A percentile compares a stretch with the other conserved stretches of the same genome.
phyloP scores from a whole-genome alignment of 2,113 vertebrate genomes.

The Elephas maximus region DNA sequence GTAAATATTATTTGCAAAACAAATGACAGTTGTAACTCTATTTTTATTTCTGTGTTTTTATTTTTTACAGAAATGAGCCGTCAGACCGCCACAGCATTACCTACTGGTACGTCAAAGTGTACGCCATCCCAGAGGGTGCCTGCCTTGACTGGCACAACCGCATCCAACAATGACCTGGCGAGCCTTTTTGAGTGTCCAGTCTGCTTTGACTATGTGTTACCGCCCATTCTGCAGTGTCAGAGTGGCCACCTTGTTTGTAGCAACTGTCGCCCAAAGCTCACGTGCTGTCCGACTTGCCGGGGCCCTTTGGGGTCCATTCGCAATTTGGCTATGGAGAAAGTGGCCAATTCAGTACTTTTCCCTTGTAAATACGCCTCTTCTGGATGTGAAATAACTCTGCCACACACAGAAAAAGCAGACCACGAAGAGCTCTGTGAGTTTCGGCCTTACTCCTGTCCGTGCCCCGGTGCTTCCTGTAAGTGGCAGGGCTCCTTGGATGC shows the following conservation, averaged over 20 bases:
- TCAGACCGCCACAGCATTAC: conserved; percentile 98
- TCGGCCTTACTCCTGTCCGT: conserved; percentile 98
- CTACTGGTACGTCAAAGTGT: conserved; percentile 99
- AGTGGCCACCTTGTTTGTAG: conserved; percentile 99
- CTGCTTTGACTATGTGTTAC: conserved; percentile 99
- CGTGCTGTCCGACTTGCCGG: conserved; percentile 98
- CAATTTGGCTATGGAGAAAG: conserved; percentile 99
- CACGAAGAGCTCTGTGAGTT: conserved; percentile 99
- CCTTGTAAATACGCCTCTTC: conserved; percentile 99
- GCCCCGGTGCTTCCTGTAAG: conserved; percentile 98
- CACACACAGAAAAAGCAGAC: conserved; percentile 99
- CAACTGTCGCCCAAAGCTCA: conserved; percentile 99
- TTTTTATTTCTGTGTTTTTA: not conserved
- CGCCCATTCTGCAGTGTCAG: conserved; percentile 99
- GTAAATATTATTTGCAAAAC: conserved; percentile 14
- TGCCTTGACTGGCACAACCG: conserved; percentile 97
- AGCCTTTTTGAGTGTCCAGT: conserved; percentile 99
- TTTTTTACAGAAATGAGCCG: conserved; percentile 97
- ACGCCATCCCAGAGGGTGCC: conserved; percentile 98
- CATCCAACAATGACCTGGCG: conserved; percentile 99
- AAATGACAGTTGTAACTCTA: not conserved
- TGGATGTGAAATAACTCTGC: conserved; percentile 98
- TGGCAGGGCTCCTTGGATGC: conserved; percentile 99
- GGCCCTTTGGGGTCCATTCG: conserved; percentile 98
- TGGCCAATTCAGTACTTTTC: conserved; percentile 99